Percentiles rank a stretch among this genome's conserved stretches.
Evolutionary conservation across 2,888 invertebrate species (phyloP).

Genomic region (Osmoderma eremita): DNA sequence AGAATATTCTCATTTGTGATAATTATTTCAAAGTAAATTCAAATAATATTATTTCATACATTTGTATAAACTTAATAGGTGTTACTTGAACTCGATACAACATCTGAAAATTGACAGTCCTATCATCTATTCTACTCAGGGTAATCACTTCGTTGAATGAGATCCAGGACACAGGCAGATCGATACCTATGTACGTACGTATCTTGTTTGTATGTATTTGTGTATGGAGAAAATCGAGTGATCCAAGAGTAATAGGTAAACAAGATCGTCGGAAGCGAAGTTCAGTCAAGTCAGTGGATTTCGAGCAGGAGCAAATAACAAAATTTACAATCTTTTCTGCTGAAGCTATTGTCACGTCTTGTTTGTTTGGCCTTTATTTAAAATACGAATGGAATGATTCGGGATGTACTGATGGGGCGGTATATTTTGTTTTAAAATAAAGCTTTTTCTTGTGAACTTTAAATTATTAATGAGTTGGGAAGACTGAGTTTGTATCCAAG

Average conservation of each 20-base stretch:
- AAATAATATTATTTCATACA: no score
- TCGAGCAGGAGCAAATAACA: constrained; percentile 40
- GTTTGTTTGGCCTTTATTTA: constrained; percentile 38
- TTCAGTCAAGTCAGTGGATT: constrained; percentile 44
- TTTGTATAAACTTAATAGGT: no score
- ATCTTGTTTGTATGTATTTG: background rate
- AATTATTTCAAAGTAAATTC: no score
- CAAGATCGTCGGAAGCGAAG: constrained; percentile 33
- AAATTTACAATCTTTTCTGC: constrained; percentile 36
- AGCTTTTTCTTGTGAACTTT: constrained; percentile 40
- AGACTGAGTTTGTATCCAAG: constrained; percentile 32
- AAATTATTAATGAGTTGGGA: constrained; percentile 43
- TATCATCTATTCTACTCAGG: background rate
- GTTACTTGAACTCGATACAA: no score
- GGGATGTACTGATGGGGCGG: constrained; percentile 33
- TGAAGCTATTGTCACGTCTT: constrained; percentile 39
- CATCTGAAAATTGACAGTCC: no score
- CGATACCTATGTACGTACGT: constrained; percentile 17
- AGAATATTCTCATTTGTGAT: no score
- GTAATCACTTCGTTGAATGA: background rate
- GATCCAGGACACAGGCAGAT: constrained; percentile 1
- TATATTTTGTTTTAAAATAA: constrained; percentile 34
- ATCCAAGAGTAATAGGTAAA: constrained; percentile 38
- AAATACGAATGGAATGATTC: constrained; percentile 32
- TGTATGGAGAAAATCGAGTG: constrained; percentile 14